Percentiles rank a stretch among this genome's conserved stretches.
These are phyloP conservation scores for Rhabdophis nuchalis DNA, from an alignment of 2,797 vertebrate species.

Conservation along the genomic window DNA sequence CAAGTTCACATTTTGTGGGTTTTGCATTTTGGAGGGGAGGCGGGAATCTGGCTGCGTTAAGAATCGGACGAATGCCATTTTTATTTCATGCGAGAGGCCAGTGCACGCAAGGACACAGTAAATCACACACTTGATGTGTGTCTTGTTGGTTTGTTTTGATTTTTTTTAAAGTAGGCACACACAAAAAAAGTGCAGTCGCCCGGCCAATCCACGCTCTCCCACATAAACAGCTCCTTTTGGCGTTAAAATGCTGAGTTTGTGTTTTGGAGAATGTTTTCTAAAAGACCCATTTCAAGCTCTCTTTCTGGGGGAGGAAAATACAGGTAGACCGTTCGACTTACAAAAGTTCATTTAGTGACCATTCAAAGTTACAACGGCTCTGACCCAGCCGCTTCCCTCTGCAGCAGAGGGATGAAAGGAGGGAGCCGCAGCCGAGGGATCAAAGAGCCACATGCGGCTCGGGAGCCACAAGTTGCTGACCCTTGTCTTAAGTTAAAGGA, in stretches of 20 bases:
- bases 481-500: neutral
- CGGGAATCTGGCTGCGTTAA: neutral
- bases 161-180: neutral
- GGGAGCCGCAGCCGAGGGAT: too few species aligned
- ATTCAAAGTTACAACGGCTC: neutral
- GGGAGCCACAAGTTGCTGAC: too few species aligned
- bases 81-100: neutral
- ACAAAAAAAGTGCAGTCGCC: neutral
- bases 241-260: too few species aligned
- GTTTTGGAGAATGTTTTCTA: neutral
- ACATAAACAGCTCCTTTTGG: neutral
- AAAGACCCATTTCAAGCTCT: neutral
- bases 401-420: too few species aligned
- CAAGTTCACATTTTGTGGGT: neutral
- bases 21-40: neutral
- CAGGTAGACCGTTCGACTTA: neutral
- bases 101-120: neutral
- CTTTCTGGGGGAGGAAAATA: neutral
- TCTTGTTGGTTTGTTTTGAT: neutral
- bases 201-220: neutral
- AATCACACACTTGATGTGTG: neutral
- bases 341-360: neutral
- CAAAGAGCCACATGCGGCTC: too few species aligned
- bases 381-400: neutral
- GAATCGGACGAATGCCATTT: too few species aligned